Percentiles rank a stretch among this genome's conserved stretches.
These are phyloP conservation scores for Pangasius larnaudii DNA, from an alignment of 2,797 vertebrate genomes.

Conservation along the genomic window DNA sequence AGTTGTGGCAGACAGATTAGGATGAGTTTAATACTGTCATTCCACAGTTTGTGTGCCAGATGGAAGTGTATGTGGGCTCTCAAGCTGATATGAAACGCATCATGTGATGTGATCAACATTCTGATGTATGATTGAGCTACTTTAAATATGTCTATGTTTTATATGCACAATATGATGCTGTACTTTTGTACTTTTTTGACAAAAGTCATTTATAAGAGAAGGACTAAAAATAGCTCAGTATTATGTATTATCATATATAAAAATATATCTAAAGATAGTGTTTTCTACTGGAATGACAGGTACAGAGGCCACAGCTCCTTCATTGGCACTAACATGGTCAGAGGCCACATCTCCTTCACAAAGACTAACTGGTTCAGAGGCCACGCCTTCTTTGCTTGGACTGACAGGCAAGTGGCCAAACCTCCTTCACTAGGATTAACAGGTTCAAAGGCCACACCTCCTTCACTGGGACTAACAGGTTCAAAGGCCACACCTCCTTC, in stretches of 20 bases:
- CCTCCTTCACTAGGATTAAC: neutral
- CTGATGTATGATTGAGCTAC: neutral
- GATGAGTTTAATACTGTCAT: neutral
- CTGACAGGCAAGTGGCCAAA: neutral
- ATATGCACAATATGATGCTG: neutral
- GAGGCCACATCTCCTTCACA: neutral
- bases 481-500: too few relatives aligned
- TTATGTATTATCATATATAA: neutral
- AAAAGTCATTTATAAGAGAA: neutral
- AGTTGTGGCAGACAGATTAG: neutral
- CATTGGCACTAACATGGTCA: neutral
- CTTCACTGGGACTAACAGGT: too few relatives aligned
- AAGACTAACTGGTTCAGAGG: neutral
- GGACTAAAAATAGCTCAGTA: neutral
- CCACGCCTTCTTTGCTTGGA: neutral
- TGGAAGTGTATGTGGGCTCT: neutral
- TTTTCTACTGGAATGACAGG: neutral
- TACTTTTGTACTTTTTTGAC: neutral
- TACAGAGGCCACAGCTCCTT: neutral
- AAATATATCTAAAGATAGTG: neutral
- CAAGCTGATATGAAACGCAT: neutral
- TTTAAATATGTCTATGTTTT: neutral
- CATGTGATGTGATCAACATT: slow-evolving; percentile 9
- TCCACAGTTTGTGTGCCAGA: slow-evolving; percentile 5
- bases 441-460: too few relatives aligned